Evolutionary conservation across 1,140 invertebrate species (phyloP).

Genomic region (Calliopsis andreniformis): DNA sequence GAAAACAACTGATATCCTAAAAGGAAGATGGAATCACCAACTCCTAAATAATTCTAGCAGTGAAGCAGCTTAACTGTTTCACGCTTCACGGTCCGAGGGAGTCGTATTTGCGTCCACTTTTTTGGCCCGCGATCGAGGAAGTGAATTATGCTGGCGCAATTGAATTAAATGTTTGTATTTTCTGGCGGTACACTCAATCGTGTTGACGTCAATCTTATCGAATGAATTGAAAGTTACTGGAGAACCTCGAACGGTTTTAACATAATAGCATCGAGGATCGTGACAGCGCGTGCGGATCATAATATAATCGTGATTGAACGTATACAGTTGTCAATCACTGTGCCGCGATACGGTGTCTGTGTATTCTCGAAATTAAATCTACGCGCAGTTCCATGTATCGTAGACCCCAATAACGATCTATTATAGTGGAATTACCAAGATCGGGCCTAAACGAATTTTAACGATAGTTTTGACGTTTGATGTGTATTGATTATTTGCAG

Average conservation of each 20-base stretch:
- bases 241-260: conserved; percentile 18
- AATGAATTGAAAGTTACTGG: not conserved
- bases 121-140: not conserved
- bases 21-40: too few species aligned
- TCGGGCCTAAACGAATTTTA: not conserved
- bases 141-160: not conserved
- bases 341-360: not conserved
- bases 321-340: conserved; percentile 27
- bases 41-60: too few species aligned
- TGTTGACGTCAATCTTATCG: conserved; percentile 22
- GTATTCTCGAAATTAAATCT: not conserved
- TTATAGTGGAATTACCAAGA: not conserved
- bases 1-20: too few species aligned
- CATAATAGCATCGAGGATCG: conserved; percentile 4
- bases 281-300: conserved; percentile 17
- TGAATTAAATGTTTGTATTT: conserved; percentile 35
- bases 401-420: conserved; percentile 5
- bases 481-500: not conserved
- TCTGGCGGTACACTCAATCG: not conserved
- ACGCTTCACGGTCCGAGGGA: not conserved
- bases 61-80: conserved; percentile 3
- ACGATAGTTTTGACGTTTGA: not conserved
- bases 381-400: not conserved
- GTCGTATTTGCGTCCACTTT: not conserved
- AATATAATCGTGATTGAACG: conserved; percentile 41